Evolutionary conservation across 2,797 vertebrate genomes (phyloP).

Genomic region (Brachyalestes nurse): DNA sequence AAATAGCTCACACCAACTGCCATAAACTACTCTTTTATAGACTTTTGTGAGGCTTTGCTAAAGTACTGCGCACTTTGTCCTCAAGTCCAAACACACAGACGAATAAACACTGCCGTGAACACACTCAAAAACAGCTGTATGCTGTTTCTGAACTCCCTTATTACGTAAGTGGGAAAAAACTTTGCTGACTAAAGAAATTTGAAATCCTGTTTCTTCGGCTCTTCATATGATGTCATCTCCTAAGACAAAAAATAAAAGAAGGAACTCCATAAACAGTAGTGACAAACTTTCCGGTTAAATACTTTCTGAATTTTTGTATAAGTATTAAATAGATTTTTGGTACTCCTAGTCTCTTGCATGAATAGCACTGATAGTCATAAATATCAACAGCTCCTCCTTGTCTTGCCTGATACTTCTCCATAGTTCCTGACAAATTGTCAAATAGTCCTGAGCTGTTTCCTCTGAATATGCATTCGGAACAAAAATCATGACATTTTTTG

Average conservation of each 20-base stretch:
- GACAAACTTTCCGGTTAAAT: neutral
- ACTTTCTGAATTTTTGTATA: neutral
- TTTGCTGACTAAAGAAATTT: conserved; percentile 41
- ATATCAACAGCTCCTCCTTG: neutral
- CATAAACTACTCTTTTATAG: conserved; percentile 6
- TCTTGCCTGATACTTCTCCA: neutral
- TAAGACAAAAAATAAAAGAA: conserved; percentile 25
- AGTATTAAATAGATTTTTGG: neutral
- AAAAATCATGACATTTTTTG: too few species aligned
- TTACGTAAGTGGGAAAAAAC: conserved; percentile 33
- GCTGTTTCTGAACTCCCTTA: neutral
- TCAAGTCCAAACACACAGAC: neutral
- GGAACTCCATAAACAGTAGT: conserved; percentile 8
- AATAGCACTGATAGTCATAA: neutral
- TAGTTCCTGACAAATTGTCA: neutral
- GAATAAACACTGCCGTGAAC: neutral
- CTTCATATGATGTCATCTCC: conserved; percentile 3
- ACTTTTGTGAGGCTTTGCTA: neutral
- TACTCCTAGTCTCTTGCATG: neutral
- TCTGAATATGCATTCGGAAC: too few species aligned
- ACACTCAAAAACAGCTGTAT: neutral
- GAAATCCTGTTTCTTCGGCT: conserved; percentile 9
- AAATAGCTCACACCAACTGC: neutral
- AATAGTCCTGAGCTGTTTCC: too few species aligned
- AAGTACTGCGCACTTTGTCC: neutral